A percentile compares a stretch with the other conserved stretches of the same genome.
phyloP scores from a whole-genome alignment of 2,113 vertebrate species.

The Strix aluco region DNA sequence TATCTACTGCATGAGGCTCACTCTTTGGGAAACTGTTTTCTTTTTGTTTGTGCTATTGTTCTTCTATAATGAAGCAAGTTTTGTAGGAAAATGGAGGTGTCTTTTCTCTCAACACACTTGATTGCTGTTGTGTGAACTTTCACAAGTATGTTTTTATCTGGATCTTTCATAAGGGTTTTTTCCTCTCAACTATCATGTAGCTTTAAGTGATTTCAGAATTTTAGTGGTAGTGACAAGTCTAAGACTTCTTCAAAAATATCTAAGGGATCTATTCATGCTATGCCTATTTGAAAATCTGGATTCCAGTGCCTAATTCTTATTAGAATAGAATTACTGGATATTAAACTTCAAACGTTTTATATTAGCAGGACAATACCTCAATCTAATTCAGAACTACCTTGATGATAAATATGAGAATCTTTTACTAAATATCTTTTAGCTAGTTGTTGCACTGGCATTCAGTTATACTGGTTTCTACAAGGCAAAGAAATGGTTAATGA shows the following conservation, averaged over 20 bases:
- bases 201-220: neutral
- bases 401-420: neutral
- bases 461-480: neutral
- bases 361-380: neutral
- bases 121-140: neutral
- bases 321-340: neutral
- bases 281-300: neutral
- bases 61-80: neutral
- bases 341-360: neutral
- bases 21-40: neutral
- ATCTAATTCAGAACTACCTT: neutral
- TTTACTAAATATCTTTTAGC: neutral
- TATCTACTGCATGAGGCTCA: neutral
- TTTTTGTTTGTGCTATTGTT: neutral
- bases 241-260: neutral
- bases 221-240: neutral
- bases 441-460: neutral
- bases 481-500: neutral
- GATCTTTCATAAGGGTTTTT: neutral
- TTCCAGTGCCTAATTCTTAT: neutral
- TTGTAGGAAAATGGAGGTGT: neutral
- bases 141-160: neutral
- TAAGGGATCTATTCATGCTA: neutral
- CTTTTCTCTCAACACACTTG: conserved; percentile 2
- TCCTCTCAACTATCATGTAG: neutral